Percentiles rank a stretch among this genome's conserved stretches.
Evolutionary conservation across 2,797 vertebrate species (phyloP).

Genomic region (Potorous gilbertii): DNA sequence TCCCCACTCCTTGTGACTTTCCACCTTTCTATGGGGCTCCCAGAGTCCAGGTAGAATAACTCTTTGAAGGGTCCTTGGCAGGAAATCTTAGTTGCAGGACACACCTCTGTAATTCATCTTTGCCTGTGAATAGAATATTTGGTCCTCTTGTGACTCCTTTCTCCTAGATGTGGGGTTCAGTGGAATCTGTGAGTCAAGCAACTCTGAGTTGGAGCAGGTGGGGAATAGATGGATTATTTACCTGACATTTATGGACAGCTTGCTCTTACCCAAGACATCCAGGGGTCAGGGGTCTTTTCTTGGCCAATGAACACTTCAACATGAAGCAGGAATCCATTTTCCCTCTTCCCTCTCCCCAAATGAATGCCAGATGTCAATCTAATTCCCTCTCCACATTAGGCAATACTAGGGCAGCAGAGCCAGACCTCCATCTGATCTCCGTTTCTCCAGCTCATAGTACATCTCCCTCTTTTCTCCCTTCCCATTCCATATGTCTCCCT

Average conservation of each 20-base stretch:
- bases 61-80: background rate
- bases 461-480: background rate
- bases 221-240: background rate
- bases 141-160: conserved; percentile 9
- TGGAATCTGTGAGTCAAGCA: background rate
- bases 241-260: background rate
- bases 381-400: background rate
- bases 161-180: background rate
- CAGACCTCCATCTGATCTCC: background rate
- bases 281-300: background rate
- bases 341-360: background rate
- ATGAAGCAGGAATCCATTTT: fast-evolving
- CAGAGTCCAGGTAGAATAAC: background rate
- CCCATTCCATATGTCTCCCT: background rate
- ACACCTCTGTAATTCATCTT: background rate
- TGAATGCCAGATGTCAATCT: conserved; percentile 2
- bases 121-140: background rate
- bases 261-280: background rate
- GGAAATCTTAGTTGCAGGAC: background rate
- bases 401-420: background rate
- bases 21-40: background rate
- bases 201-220: background rate
- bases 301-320: background rate
- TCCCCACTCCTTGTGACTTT: background rate
- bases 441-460: background rate